Evolutionary conservation across 2,113 vertebrate genomes (phyloP).

Genomic region (Archilochus colubris): DNA sequence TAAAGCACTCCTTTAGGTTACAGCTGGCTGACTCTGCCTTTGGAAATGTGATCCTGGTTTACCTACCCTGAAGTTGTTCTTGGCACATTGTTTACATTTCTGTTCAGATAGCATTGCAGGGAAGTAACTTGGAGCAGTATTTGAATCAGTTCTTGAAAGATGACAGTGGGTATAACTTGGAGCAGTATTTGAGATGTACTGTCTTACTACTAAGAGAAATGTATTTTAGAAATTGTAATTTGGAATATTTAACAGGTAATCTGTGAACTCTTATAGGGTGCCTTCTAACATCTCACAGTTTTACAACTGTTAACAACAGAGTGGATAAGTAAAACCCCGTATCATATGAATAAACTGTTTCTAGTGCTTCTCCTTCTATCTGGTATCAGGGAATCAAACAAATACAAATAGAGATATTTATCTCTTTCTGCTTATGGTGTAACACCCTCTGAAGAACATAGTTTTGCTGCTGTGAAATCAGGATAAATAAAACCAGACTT

Average conservation of each 20-base stretch:
- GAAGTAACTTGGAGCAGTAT: not conserved
- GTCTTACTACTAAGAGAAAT: not conserved
- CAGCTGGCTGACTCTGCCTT: not conserved
- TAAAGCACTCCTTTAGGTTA: not conserved
- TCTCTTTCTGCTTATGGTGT: not conserved
- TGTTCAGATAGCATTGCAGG: not conserved
- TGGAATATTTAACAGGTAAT: not conserved
- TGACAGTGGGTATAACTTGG: not conserved
- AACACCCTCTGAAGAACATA: not conserved
- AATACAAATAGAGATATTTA: not conserved
- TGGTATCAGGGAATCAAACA: not conserved
- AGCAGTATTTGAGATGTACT: not conserved
- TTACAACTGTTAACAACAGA: not conserved
- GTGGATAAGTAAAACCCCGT: not conserved
- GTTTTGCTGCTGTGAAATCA: not conserved
- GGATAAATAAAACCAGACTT: not conserved
- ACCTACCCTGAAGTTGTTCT: not conserved
- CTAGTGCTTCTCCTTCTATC: not conserved
- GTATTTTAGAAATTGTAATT: not conserved
- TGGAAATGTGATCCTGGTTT: not conserved
- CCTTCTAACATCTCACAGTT: fast-evolving
- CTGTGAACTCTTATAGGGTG: not conserved
- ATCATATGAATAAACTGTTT: not conserved
- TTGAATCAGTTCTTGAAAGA: not conserved
- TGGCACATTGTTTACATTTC: not conserved